Percentiles rank a stretch among this genome's conserved stretches.
Evolutionary conservation across 2,113 vertebrate species (phyloP).

Genomic region (Sakesphorus luctuosus): DNA sequence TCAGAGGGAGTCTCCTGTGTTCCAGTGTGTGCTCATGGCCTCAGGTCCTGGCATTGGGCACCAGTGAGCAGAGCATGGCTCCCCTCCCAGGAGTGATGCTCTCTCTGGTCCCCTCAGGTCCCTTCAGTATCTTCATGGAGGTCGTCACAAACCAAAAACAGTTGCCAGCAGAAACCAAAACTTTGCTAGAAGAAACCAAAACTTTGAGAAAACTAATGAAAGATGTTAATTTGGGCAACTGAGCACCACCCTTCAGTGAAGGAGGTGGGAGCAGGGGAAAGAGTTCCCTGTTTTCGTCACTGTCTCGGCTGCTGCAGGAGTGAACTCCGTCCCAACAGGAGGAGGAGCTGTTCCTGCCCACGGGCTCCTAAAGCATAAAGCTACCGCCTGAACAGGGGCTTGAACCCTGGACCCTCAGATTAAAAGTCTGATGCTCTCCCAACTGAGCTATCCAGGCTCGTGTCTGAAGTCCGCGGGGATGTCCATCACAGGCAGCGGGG

Average conservation of each 20-base stretch:
- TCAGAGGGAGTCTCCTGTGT: not conserved
- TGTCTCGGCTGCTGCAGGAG: not conserved
- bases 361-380: not conserved
- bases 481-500: rapidly evolving
- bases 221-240: too few relatives aligned
- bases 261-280: rapidly evolving
- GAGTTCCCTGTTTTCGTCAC: rapidly evolving
- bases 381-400: conserved; percentile 13
- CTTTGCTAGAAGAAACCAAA: not conserved
- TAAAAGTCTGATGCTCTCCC: conserved; percentile 54
- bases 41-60: not conserved
- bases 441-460: conserved; percentile 28
- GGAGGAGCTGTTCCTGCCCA: rapidly evolving
- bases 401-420: conserved; percentile 52
- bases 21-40: not conserved
- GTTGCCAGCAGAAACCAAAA: not conserved
- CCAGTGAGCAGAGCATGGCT: not conserved
- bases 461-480: rapidly evolving
- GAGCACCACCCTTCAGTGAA: not conserved
- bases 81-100: not conserved
- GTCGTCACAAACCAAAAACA: not conserved
- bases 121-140: not conserved
- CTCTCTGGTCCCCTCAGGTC: not conserved
- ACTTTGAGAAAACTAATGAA: too few relatives aligned
- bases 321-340: rapidly evolving